A percentile compares a stretch with the other conserved stretches of the same genome.
phyloP scores from a whole-genome alignment of 2,113 vertebrate species.

The Macrotus californicus region DNA sequence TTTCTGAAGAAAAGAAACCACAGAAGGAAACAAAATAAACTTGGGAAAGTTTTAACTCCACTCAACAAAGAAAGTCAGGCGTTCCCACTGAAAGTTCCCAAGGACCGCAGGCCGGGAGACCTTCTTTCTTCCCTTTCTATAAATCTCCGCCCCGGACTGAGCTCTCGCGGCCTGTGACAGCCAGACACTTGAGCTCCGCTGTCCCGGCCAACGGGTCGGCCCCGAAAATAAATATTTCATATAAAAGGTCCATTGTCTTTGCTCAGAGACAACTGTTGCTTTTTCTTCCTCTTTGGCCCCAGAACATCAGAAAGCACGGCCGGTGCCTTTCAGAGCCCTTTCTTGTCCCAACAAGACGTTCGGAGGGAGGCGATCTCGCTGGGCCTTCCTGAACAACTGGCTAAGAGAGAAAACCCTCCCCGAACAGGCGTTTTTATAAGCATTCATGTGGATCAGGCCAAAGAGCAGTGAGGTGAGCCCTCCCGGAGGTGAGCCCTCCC shows the following conservation, averaged over 20 bases:
- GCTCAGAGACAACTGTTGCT: not conserved
- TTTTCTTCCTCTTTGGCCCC: not conserved
- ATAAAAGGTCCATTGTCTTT: slow-evolving; percentile 58
- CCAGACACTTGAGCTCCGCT: not conserved
- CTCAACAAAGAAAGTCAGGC: not conserved
- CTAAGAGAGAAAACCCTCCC: not conserved
- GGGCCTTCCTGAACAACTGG: not conserved
- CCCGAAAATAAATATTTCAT: slow-evolving; percentile 53
- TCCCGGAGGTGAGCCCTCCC: not conserved
- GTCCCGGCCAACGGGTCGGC: not conserved
- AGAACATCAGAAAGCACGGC: not conserved
- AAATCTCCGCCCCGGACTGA: not conserved
- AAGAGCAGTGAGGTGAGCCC: not conserved
- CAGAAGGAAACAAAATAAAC: not conserved
- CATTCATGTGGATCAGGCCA: accelerated
- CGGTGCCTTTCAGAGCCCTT: not conserved
- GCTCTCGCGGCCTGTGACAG: not conserved
- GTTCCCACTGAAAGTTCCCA: not conserved
- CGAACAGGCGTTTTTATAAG: not conserved
- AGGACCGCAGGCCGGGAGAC: not conserved
- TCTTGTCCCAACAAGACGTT: not conserved
- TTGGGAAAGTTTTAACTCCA: not conserved
- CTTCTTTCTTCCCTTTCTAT: not conserved
- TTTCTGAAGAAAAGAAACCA: not conserved
- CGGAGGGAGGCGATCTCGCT: not conserved